phyloP scores from a whole-genome alignment of 2,888 invertebrate species.

The Cancer borealis region DNA sequence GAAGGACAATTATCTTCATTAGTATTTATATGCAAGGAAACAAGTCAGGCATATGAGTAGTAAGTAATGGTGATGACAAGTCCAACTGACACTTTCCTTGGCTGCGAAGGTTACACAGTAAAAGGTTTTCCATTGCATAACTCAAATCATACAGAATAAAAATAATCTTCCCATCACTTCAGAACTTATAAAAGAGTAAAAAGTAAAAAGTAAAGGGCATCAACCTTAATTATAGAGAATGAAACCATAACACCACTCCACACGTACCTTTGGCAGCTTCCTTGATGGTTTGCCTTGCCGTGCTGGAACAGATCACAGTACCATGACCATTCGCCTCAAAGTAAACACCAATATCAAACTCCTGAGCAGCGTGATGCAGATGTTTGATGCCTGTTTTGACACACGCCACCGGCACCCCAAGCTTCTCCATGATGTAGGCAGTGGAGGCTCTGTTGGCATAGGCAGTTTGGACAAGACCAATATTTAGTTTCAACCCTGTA shows the following conservation, averaged over 20 bases:
- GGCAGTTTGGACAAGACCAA: conserved; percentile 97
- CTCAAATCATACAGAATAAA: too few species aligned
- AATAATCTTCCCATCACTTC: background rate
- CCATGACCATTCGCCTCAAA: conserved; percentile 99
- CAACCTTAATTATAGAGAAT: background rate
- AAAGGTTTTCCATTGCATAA: too few species aligned
- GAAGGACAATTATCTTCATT: background rate
- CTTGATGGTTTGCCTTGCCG: conserved; percentile 83
- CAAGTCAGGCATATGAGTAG: background rate
- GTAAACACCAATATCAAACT: conserved; percentile 97
- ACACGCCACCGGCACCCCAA: conserved; percentile 94
- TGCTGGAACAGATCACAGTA: conserved; percentile 91
- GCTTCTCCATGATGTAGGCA: conserved; percentile 88
- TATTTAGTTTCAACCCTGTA: conserved; percentile 84
- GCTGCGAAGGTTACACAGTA: too few species aligned
- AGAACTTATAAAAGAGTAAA: background rate
- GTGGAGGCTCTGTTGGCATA: conserved; percentile 99
- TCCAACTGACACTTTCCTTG: too few species aligned
- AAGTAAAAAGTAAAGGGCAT: background rate
- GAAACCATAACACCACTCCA: conserved; percentile 44
- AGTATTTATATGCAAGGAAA: background rate
- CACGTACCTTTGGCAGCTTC: conserved; percentile 78
- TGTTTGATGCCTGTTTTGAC: conserved; percentile 98
- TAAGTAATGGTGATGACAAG: background rate
- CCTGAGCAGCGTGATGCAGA: conserved; percentile 92